A percentile compares a stretch with the other conserved stretches of the same genome.
These are phyloP conservation scores for Prietella phreatophila DNA, from an alignment of 2,113 vertebrate genomes.

Conservation along the genomic window DNA sequence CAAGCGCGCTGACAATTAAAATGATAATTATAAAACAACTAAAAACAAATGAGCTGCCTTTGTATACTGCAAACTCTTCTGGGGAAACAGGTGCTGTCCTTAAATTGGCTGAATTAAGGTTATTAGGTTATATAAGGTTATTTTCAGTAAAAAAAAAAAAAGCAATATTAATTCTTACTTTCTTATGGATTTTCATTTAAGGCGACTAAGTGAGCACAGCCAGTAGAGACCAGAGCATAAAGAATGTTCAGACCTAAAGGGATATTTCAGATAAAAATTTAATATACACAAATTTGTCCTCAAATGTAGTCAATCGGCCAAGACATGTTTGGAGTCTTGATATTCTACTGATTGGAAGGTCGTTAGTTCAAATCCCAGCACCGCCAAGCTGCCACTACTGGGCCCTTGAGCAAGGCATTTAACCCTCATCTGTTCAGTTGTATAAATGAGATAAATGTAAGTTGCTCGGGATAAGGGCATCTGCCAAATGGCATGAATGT, in stretches of 20 bases:
- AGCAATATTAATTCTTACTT: neutral
- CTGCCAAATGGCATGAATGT: no score
- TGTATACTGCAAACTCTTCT: neutral
- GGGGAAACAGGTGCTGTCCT: neutral
- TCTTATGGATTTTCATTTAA: neutral
- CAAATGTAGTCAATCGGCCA: constrained; percentile 6
- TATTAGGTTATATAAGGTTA: neutral
- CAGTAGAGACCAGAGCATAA: constrained; percentile 3
- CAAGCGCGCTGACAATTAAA: constrained; percentile 6
- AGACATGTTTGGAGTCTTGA: neutral
- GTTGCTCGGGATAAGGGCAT: no score
- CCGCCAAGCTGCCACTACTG: no score
- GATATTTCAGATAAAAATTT: neutral
- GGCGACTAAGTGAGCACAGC: neutral
- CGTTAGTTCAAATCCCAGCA: no score
- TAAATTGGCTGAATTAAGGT: constrained; percentile 2
- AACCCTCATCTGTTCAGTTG: no score
- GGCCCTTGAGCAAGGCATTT: no score
- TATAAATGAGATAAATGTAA: no score
- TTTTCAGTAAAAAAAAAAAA: neutral
- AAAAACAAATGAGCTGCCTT: constrained; percentile 8
- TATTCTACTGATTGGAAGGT: neutral
- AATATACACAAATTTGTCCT: neutral
- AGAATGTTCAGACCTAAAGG: no score
- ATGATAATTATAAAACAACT: neutral